Evolutionary conservation across 2,113 vertebrate genomes (phyloP).

Genomic region (Brachirus orientalis): DNA sequence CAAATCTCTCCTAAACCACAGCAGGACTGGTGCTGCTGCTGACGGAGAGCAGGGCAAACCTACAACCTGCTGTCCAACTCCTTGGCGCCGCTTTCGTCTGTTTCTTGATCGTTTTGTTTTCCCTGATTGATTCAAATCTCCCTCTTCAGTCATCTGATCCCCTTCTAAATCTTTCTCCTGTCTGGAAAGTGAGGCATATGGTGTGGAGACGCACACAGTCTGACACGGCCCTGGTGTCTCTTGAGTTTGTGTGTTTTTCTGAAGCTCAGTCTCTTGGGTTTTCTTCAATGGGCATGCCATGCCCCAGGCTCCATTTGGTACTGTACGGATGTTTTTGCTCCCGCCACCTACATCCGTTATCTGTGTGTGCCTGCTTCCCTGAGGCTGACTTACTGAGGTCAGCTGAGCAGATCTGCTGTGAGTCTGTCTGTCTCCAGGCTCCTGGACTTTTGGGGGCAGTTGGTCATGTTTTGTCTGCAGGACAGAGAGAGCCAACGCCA

Average conservation of each 20-base stretch:
- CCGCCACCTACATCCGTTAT: not conserved
- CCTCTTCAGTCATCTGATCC: not conserved
- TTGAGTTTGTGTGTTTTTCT: conserved; percentile 15
- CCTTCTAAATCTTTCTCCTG: not conserved
- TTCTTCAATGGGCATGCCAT: not conserved
- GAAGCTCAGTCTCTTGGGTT: not conserved
- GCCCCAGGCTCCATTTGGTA: conserved; percentile 6
- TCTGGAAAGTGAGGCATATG: conserved; percentile 2
- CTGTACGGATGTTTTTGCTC: too few relatives aligned
- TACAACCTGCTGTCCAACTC: conserved; percentile 45
- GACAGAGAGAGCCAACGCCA: conserved; percentile 68
- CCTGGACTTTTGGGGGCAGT: not conserved
- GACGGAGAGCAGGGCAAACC: conserved; percentile 61
- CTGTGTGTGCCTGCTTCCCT: conserved; percentile 16
- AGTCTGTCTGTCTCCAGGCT: not conserved
- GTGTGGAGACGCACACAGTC: not conserved
- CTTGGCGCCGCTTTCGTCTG: conserved; percentile 61
- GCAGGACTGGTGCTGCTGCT: conserved; percentile 55
- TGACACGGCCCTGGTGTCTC: conserved; percentile 2
- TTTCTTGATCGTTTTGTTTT: conserved; percentile 62
- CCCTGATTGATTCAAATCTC: conserved; percentile 23
- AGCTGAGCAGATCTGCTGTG: conserved; percentile 5
- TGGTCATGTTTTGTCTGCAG: conserved; percentile 51
- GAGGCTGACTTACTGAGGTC: not conserved
- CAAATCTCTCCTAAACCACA: conserved; percentile 80